Percentiles rank a stretch among this genome's conserved stretches.
Evolutionary conservation across 2,113 vertebrate species (phyloP).

Genomic region (Naja naja): DNA sequence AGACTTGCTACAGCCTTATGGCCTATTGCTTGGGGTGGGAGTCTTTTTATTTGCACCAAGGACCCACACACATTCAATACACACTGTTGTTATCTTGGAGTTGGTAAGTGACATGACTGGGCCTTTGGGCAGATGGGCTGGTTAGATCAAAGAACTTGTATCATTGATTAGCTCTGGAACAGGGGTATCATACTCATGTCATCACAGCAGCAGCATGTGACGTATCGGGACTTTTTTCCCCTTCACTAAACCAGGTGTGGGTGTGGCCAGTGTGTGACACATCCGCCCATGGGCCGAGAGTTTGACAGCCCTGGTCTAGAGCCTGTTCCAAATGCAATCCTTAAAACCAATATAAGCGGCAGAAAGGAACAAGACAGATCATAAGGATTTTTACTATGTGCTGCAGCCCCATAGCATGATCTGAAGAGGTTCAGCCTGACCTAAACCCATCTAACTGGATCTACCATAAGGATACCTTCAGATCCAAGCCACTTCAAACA

Average conservation of each 20-base stretch:
- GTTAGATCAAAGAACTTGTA: too few relatives aligned
- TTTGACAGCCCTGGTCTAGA: neutral
- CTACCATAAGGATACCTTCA: neutral
- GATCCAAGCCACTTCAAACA: neutral
- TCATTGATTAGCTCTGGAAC: too few relatives aligned
- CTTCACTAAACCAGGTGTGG: too few relatives aligned
- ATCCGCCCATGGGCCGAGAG: too few relatives aligned
- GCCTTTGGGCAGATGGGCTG: neutral
- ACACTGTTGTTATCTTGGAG: neutral
- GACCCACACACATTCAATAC: neutral
- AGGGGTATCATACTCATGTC: too few relatives aligned
- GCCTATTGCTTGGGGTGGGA: neutral
- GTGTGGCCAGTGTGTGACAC: too few relatives aligned
- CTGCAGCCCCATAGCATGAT: neutral
- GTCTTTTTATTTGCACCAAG: neutral
- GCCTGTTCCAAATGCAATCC: neutral
- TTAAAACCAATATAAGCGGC: neutral
- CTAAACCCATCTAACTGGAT: neutral
- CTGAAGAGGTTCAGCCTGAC: neutral
- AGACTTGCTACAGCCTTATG: neutral
- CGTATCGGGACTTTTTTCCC: too few relatives aligned
- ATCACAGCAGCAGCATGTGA: too few relatives aligned
- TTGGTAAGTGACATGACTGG: neutral
- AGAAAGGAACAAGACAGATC: neutral
- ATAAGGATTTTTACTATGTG: neutral